A percentile compares a stretch with the other conserved stretches of the same genome.
phyloP scores from a whole-genome alignment of 2,888 invertebrate genomes.

The Loripinus fragilis region DNA sequence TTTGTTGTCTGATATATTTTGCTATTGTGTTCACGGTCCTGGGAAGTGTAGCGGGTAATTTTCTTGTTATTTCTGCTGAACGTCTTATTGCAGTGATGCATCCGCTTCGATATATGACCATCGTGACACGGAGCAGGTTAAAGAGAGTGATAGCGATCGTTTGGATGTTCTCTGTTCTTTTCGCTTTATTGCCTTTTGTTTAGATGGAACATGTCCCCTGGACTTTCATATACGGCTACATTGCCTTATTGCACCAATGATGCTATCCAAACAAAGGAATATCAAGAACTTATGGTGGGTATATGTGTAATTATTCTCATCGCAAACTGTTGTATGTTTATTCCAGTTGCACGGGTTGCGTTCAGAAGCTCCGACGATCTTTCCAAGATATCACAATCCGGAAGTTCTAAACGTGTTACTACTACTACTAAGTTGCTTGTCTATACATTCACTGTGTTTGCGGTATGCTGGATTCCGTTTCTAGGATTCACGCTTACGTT shows the following conservation, averaged over 20 bases:
- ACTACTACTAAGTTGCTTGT: background rate
- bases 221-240: background rate
- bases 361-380: background rate
- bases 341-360: background rate
- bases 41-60: background rate
- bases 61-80: background rate
- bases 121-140: background rate
- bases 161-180: background rate
- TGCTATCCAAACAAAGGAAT: background rate
- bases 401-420: background rate
- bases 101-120: background rate
- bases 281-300: background rate
- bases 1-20: constrained; percentile 1
- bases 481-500: background rate
- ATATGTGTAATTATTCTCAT: background rate
- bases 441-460: background rate
- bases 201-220: background rate
- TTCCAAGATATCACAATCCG: background rate
- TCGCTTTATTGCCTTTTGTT: background rate
- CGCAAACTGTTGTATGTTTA: background rate
- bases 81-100: background rate
- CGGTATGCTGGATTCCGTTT: background rate
- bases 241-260: background rate
- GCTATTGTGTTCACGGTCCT: background rate
- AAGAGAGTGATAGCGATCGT: background rate